Percentiles rank a stretch among this genome's conserved stretches.
Evolutionary conservation across 2,113 vertebrate species (phyloP).

Genomic region (Carollia perspicillata): DNA sequence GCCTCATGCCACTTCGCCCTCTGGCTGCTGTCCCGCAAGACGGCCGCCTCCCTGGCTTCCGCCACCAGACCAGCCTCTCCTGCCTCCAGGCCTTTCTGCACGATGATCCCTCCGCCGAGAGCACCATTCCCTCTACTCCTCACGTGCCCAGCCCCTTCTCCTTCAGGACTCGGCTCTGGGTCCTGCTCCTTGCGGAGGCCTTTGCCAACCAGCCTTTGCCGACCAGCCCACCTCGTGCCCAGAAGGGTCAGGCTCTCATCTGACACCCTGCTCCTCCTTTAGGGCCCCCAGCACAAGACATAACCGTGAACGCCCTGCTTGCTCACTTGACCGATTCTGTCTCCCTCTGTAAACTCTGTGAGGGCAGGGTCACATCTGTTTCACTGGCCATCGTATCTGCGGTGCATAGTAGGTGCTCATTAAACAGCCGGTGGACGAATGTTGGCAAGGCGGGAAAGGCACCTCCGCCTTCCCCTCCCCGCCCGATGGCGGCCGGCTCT

Average conservation of each 20-base stretch:
- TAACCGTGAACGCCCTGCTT: not conserved
- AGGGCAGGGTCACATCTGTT: not conserved
- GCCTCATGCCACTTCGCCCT: not conserved
- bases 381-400: not conserved
- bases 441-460: not conserved
- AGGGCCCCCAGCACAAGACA: fast-evolving
- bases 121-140: not conserved
- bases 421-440: not conserved
- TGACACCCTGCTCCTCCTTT: too few relatives aligned
- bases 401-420: not conserved
- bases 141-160: not conserved
- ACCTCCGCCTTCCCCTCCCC: not conserved
- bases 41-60: not conserved
- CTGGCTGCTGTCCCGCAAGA: not conserved
- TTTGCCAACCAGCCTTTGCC: fast-evolving
- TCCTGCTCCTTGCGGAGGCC: not conserved
- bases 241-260: not conserved
- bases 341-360: not conserved
- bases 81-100: not conserved
- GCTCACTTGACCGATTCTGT: not conserved
- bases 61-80: not conserved
- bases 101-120: not conserved
- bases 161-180: not conserved
- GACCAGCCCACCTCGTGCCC: fast-evolving
- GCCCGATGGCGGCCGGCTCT: not conserved